Base-by-base conservation (phyloP, 2,113 vertebrate species). In the Equus quagga region DNA sequence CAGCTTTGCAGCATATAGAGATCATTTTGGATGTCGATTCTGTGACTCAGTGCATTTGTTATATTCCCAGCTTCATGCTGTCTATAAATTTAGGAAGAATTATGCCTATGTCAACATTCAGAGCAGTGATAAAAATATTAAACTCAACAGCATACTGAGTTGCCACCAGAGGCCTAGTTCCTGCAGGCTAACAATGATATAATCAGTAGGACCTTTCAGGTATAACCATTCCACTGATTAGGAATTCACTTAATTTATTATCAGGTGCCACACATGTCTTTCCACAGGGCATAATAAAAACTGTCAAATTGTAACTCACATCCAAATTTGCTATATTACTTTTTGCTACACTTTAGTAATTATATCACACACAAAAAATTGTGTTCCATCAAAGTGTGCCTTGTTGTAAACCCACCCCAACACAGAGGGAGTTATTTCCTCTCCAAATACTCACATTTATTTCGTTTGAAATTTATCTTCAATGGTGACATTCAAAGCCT, bases 1-100 rank as follows among this genome's bases (percentile, higher is more conserved):
- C 26, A 65, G 11, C 46, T 91, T 93, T 93, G 75, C 26, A 93
- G 54, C 19, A 58, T 51, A 84, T 10, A 28, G 17, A 88, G 33
- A 70, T 82, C 10, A 65, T 56, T 62, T 62, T 51, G 80, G 12
- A 67, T 31, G 17, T 8, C 64, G 51, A 86, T 65, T 96, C 36
- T 86, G 28, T 92, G 33, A 89, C 13, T 75, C 28, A 80, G 2
- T 46, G 13, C 64, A 49, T 89, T 76, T 89, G 17, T 81, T 86
- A 60, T 58, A 86, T 17, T 89, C 46, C 46, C 9, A 86, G 31
- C 6, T 81, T 85, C 72, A 92, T 31, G 28, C 44, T 81, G 10
- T 89, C n/a, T 85, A 15, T 64, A 96, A 92, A 89, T 76, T 88
- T 92, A 94, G 6, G 70, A 92, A 94, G 6, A 95, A 73, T 92